Evolutionary conservation across 2,888 invertebrate species (phyloP).

Genomic region (Embidobia sp.): DNA sequence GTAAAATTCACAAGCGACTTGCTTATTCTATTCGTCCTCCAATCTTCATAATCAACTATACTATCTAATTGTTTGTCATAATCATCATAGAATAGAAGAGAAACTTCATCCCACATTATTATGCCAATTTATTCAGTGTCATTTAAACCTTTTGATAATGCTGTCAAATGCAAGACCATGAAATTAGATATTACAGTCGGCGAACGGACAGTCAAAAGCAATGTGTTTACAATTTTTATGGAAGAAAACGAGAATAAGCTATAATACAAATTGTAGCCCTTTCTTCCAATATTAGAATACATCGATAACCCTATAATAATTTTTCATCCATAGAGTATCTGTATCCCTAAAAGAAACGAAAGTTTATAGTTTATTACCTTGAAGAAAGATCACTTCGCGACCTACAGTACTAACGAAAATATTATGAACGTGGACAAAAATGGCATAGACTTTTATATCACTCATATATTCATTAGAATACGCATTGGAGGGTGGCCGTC

Average conservation of each 20-base stretch:
- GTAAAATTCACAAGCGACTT: slow-evolving; percentile 48
- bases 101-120: slow-evolving; percentile 31
- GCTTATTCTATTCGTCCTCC: slow-evolving; percentile 22
- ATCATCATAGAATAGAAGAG: slow-evolving; percentile 32
- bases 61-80: slow-evolving; percentile 1
- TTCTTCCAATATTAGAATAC: background rate
- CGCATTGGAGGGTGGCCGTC: too few species aligned
- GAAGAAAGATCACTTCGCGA: too few species aligned
- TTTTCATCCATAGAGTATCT: slow-evolving; percentile 2
- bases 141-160: background rate
- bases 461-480: too few species aligned
- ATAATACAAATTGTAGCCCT: slow-evolving; percentile 1
- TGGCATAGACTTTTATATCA: too few species aligned
- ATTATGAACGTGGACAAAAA: too few species aligned
- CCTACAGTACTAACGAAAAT: too few species aligned
- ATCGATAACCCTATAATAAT: slow-evolving; percentile 7
- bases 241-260: slow-evolving; percentile 9
- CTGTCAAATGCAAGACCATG: slow-evolving; percentile 9
- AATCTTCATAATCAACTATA: slow-evolving; percentile 60
- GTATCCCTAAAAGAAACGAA: slow-evolving; percentile 11
- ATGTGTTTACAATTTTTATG: background rate
- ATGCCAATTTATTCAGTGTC: slow-evolving; percentile 12
- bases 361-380: too few species aligned
- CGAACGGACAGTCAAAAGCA: background rate
- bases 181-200: background rate